A percentile compares a stretch with the other conserved stretches of the same genome.
These are phyloP conservation scores for Forbesichthys agassizii DNA, from an alignment of 2,113 vertebrate species.

Conservation along the genomic window DNA sequence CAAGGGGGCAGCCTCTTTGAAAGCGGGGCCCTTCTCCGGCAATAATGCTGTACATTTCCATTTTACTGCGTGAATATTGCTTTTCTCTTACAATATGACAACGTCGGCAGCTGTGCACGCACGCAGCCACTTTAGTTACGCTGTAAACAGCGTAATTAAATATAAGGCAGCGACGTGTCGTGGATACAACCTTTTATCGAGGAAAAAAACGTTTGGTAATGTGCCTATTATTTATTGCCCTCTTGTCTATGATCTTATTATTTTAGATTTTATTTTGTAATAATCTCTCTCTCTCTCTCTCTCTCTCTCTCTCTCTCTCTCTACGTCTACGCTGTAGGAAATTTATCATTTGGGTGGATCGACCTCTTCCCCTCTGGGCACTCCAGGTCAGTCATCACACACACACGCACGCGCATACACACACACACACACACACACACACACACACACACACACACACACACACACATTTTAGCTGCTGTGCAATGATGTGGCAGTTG, in stretches of 20 bases:
- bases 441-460: background rate
- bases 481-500: background rate
- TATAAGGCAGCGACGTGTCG: slow-evolving; percentile 8
- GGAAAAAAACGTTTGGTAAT: background rate
- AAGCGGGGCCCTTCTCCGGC: slow-evolving; percentile 12
- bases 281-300: slow-evolving; percentile 1
- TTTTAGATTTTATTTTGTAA: background rate
- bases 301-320: slow-evolving; percentile 4
- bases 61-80: slow-evolving; percentile 42
- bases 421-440: background rate
- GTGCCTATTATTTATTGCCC: background rate
- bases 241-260: slow-evolving; percentile 1
- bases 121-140: slow-evolving; percentile 1
- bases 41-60: slow-evolving; percentile 43
- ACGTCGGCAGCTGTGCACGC: slow-evolving; percentile 12
- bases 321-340: slow-evolving; percentile 65
- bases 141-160: slow-evolving; percentile 16
- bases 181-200: background rate
- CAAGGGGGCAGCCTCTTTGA: slow-evolving; percentile 35
- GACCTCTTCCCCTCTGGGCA: slow-evolving; percentile 82
- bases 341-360: slow-evolving; percentile 84
- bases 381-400: slow-evolving; percentile 75
- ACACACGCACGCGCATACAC: background rate
- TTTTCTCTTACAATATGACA: slow-evolving; percentile 23
- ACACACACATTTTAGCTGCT: background rate